Evolutionary conservation across 1,140 invertebrate genomes (phyloP), one percentile per base, ranked within the genome.

Genomic region (Hyles euphorbiae): DNA sequence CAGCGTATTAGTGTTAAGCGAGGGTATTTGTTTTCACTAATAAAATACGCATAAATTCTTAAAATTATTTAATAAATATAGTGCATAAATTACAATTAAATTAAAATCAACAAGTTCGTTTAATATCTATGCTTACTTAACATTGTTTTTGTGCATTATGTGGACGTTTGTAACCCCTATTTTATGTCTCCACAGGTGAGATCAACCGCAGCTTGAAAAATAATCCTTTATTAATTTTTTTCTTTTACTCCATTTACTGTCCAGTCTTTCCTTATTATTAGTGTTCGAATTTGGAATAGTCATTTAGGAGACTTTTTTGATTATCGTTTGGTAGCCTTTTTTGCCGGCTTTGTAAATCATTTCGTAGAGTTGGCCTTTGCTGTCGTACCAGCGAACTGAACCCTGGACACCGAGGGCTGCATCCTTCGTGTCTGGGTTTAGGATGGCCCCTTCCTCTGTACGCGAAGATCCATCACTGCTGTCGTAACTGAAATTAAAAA

Each of bases 291-390:
- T 43, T 12, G 12, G 7, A 36, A 12, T 12, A 34, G 11, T 3
- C 11, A 45, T 58, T 68, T 71, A 75, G 32, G 73, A 73, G 45
- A 88, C 58, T 73, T 78, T 83, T 63, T 81, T 88, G 47, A 88
- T 86, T 12, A 85, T 73, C 3, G 85, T 88, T 65, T 78, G 70
- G 74, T 90, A 91, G 65, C 91, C 91, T 73, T 86, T 82, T 70
- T 84, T 91, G 55, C 90, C 90, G 5, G 91, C 91, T 65, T 91
- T 90, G 75, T 92, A 92, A 5, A 91, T 92, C 66, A 96, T 92
- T 67, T 91, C 92, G 66, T 95, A 94, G 11, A 92, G 91, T 67
- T 93, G 90, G n/a, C 95, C 94, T 68, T 95, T 84, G 33, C 76
- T 67, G 92, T 65, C 93, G 90, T 70, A 90, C 93, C 63, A 94